Evolutionary conservation across 2,113 vertebrate genomes (phyloP), one percentile per base, ranked within the genome.

Genomic region (Regulus satrapa): DNA sequence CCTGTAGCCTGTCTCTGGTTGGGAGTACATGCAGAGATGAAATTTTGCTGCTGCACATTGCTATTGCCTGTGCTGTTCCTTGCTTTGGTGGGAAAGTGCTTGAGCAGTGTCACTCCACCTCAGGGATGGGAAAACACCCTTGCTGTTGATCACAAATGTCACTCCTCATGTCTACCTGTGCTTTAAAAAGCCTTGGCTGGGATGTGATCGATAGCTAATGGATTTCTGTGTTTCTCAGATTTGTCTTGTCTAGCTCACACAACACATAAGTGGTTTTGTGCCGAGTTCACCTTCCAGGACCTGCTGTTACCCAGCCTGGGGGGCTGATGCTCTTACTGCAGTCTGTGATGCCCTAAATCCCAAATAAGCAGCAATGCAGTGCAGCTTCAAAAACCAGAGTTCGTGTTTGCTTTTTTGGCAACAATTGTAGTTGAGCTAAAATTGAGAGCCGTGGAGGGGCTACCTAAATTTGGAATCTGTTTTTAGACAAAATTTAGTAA

Each of bases 141-240:
- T 61, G 18, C 26, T 59, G 38, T 68, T 32, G 3, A 9, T 76
- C 26, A 51, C 21, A 32, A 45, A 12, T 18, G 10, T 68, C 11
- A 18, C 5, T 76, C 8, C 14, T 36, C 0, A 1, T 43, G 32
- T 18, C 14, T 59, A 2, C 25, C 12, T 36, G 16, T 52, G 18
- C 36, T 86, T 61, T 45, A 8, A 45, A 68, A 77, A 52, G 21
- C 38, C 26, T 26, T 68, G 45, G 9, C 18, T 43, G 54, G 38
- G 38, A 19, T 61, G 45, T 8, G 18, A 10, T 52, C 7, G 41
- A 46, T 26, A 45, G 63, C 40, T 49, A 8, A 48, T 40, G 46
- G 28, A 15, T 71, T 89, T 85, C 26, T 83, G 40, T 34, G 25
- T 61, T 51, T 72, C 34, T 25, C 20, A 13, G 9, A 15, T 34